Percentiles rank a stretch among this genome's conserved stretches.
Evolutionary conservation across 2,888 invertebrate genomes (phyloP).

Genomic region (Selenia dentaria): DNA sequence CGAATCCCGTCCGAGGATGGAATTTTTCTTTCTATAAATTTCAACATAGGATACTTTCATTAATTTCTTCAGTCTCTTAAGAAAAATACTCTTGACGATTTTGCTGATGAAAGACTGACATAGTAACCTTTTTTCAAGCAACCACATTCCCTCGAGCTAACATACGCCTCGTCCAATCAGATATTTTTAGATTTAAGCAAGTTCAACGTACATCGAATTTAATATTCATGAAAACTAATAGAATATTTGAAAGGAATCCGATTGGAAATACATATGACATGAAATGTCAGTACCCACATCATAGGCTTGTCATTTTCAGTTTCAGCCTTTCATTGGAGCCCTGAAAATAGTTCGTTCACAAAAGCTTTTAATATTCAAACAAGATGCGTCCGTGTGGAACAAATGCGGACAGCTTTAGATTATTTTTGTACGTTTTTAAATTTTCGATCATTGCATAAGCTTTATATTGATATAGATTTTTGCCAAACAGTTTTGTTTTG

Average conservation of each 20-base stretch:
- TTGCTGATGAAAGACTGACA: too few relatives aligned
- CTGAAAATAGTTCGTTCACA: constrained; percentile 8
- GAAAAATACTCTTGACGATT: too few relatives aligned
- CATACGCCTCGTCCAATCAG: too few relatives aligned
- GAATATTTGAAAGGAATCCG: constrained; percentile 3
- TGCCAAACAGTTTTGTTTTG: too few relatives aligned
- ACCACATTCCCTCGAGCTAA: too few relatives aligned
- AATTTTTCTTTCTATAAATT: too few relatives aligned
- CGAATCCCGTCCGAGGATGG: too few relatives aligned
- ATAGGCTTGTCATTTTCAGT: constrained; percentile 8
- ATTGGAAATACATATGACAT: constrained; percentile 1
- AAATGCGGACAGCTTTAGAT: neutral
- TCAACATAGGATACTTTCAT: too few relatives aligned
- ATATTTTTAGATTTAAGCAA: neutral
- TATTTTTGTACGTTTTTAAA: neutral
- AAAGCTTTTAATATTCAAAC: constrained; percentile 22
- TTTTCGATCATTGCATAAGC: neutral
- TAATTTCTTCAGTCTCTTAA: too few relatives aligned
- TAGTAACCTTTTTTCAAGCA: too few relatives aligned
- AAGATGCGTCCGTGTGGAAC: constrained; percentile 13
- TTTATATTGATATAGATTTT: neutral
- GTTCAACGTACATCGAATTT: neutral
- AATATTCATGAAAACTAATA: constrained; percentile 6
- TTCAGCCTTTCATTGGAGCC: constrained; percentile 4
- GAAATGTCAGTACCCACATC: constrained; percentile 1